phyloP scores from a whole-genome alignment of 2,888 invertebrate species.

The Hydropsyche betteni region DNA sequence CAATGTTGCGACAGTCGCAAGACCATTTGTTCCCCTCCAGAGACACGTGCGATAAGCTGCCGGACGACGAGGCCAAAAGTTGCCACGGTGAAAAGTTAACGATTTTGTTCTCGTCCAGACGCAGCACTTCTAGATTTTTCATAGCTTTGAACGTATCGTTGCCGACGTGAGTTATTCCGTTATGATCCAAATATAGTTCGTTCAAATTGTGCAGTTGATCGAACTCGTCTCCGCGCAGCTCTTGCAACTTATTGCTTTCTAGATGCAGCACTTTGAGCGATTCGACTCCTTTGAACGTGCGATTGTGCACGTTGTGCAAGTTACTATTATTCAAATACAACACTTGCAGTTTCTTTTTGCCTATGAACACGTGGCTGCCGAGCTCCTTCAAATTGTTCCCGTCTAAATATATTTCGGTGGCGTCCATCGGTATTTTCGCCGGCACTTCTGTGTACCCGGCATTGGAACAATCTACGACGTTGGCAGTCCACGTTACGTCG shows the following conservation, averaged over 20 bases:
- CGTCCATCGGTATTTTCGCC: slow-evolving; percentile 86
- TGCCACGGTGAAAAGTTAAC: slow-evolving; percentile 80
- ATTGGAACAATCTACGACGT: slow-evolving; percentile 84
- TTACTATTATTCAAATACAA: slow-evolving; percentile 81
- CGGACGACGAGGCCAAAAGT: slow-evolving; percentile 70
- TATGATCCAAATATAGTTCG: slow-evolving; percentile 82
- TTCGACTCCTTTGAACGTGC: slow-evolving; percentile 82
- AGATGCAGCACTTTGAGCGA: slow-evolving; percentile 78
- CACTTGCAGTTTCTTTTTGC: slow-evolving; percentile 81
- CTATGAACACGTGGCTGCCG: slow-evolving; percentile 85
- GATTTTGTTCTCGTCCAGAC: slow-evolving; percentile 80
- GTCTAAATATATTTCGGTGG: slow-evolving; percentile 87
- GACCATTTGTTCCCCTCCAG: slow-evolving; percentile 85
- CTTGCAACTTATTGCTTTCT: slow-evolving; percentile 78
- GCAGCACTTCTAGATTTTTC: slow-evolving; percentile 75
- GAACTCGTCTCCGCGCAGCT: slow-evolving; percentile 81
- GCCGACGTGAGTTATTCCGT: slow-evolving; percentile 76
- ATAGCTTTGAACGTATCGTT: slow-evolving; percentile 82
- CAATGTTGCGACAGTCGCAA: slow-evolving; percentile 80
- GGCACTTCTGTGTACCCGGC: slow-evolving; percentile 78
- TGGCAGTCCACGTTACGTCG: slow-evolving; percentile 84
- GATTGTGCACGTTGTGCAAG: slow-evolving; percentile 78
- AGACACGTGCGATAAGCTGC: slow-evolving; percentile 72
- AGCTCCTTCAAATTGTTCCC: slow-evolving; percentile 82
- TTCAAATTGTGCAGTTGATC: slow-evolving; percentile 77